Evolutionary conservation across 2,888 invertebrate genomes (phyloP).

Genomic region (Anthoptus insignis): DNA sequence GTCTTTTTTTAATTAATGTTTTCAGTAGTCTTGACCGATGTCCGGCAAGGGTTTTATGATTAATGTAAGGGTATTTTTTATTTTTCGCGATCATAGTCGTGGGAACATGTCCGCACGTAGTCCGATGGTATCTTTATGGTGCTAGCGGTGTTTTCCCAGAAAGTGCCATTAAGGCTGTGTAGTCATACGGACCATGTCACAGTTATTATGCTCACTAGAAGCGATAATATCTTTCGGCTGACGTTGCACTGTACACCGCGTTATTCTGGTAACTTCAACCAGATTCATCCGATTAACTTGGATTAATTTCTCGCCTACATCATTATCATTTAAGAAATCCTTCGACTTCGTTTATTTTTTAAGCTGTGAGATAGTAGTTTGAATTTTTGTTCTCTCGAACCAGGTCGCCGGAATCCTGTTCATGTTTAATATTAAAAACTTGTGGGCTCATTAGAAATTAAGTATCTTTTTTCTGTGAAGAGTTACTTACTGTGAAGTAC

Average conservation of each 20-base stretch:
- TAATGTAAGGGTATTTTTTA: slow-evolving; percentile 55
- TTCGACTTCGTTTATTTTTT: too few species aligned
- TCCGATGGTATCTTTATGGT: slow-evolving; percentile 79
- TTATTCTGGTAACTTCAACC: slow-evolving; percentile 65
- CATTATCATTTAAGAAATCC: slow-evolving; percentile 10
- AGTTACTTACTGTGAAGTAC: too few species aligned
- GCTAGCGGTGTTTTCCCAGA: slow-evolving; percentile 77
- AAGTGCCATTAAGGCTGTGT: slow-evolving; percentile 79
- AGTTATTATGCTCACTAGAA: slow-evolving; percentile 84
- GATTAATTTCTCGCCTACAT: slow-evolving; percentile 46
- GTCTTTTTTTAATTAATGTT: slow-evolving; percentile 83
- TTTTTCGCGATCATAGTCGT: slow-evolving; percentile 74
- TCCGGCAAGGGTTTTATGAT: slow-evolving; percentile 64
- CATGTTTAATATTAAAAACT: too few species aligned
- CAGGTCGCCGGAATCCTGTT: too few species aligned
- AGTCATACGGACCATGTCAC: slow-evolving; percentile 83
- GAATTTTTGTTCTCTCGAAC: too few species aligned
- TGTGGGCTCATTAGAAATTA: too few species aligned
- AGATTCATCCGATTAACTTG: slow-evolving; percentile 70
- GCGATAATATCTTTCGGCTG: slow-evolving; percentile 81
- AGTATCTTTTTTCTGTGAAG: too few species aligned
- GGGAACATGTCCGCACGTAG: slow-evolving; percentile 70
- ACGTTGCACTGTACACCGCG: slow-evolving; percentile 67
- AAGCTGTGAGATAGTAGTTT: too few species aligned
- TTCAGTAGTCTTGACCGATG: slow-evolving; percentile 79